A percentile compares a stretch with the other conserved stretches of the same genome.
Evolutionary conservation across 2,797 vertebrate species (phyloP).

Genomic region (Petrocephalus schoutedeni): DNA sequence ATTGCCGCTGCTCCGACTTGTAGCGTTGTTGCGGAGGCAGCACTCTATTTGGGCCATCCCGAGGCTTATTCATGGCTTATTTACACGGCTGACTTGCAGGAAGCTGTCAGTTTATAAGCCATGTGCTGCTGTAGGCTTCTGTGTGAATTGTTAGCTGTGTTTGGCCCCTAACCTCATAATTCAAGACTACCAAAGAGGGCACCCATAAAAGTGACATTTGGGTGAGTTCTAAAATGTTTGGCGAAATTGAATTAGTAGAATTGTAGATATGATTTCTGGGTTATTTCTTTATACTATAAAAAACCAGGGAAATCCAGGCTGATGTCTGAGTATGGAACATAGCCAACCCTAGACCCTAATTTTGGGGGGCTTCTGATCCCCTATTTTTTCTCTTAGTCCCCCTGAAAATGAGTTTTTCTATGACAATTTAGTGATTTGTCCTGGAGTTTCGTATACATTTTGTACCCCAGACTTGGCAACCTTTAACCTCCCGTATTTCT

Average conservation of each 20-base stretch:
- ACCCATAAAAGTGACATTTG: background rate
- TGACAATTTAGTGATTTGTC: background rate
- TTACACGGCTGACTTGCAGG: background rate
- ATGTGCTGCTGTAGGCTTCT: background rate
- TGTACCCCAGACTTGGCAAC: background rate
- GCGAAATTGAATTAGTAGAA: background rate
- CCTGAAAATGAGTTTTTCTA: background rate
- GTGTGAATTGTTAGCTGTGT: background rate
- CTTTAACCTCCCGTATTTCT: background rate
- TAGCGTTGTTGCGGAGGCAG: background rate
- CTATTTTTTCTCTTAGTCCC: background rate
- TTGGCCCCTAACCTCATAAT: background rate
- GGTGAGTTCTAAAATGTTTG: background rate
- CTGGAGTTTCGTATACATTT: background rate
- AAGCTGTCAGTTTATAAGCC: background rate
- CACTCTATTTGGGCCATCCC: background rate
- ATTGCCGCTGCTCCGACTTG: background rate
- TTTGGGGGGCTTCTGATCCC: background rate
- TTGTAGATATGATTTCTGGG: background rate
- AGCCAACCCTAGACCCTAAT: background rate
- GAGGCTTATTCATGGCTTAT: background rate
- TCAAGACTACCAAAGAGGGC: background rate
- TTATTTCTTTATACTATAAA: background rate
- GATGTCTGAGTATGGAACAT: background rate
- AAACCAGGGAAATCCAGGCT: background rate